Percentiles rank a stretch among this genome's conserved stretches.
phyloP scores from a whole-genome alignment of 2,888 invertebrate species.

The Sicus ferrugineus region DNA sequence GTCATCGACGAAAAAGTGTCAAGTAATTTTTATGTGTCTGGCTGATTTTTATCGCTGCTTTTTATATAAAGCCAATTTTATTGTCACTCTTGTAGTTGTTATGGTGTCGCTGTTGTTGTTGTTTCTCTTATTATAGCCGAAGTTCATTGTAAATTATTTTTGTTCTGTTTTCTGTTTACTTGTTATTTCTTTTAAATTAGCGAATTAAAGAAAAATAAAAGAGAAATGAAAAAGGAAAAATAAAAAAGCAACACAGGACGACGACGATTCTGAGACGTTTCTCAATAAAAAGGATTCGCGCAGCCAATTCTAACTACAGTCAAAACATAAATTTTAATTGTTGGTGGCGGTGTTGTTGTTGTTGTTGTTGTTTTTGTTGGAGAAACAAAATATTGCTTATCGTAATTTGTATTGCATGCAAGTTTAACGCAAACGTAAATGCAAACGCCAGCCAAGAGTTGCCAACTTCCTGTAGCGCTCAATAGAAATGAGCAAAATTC shows the following conservation, averaged over 20 bases:
- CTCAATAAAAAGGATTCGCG: slow-evolving; percentile 14
- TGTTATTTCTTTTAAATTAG: slow-evolving; percentile 13
- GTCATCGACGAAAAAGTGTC: slow-evolving; percentile 24
- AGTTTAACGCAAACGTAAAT: neutral
- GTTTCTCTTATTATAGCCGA: neutral
- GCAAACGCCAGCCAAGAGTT: neutral
- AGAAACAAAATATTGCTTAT: slow-evolving; percentile 16
- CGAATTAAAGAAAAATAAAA: neutral
- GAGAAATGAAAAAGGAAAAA: slow-evolving; percentile 5
- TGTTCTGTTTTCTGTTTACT: neutral
- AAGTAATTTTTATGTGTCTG: slow-evolving; percentile 31
- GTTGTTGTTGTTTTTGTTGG: neutral
- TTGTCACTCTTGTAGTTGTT: neutral
- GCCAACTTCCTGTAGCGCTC: slow-evolving; percentile 15
- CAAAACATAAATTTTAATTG: slow-evolving; percentile 23
- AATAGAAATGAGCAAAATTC: slow-evolving; percentile 20
- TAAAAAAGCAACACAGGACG: neutral
- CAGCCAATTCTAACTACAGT: slow-evolving; percentile 2
- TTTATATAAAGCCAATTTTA: neutral
- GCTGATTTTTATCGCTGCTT: slow-evolving; percentile 21
- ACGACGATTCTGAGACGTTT: slow-evolving; percentile 10
- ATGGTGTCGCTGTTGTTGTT: neutral
- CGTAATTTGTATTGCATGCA: slow-evolving; percentile 30
- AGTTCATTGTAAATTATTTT: slow-evolving; percentile 22
- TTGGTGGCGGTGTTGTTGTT: neutral